Percentiles rank a stretch among this genome's conserved stretches.
Evolutionary conservation across 2,797 vertebrate genomes (phyloP).

Genomic region (Sebastes glaucus): DNA sequence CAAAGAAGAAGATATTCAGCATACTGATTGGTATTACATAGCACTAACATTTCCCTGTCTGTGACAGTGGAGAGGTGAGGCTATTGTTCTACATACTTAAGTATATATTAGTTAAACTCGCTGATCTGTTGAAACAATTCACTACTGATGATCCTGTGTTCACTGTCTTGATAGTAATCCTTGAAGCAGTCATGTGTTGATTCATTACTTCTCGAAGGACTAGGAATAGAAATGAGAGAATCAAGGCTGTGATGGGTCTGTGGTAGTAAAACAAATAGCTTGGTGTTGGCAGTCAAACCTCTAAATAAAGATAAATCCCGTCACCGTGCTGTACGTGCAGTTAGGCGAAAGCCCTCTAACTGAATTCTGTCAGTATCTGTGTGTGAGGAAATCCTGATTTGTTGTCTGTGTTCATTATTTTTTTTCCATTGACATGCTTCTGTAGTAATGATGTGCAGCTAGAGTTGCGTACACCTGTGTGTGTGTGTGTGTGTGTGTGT

Average conservation of each 20-base stretch:
- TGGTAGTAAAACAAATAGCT: background rate
- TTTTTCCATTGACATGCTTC: background rate
- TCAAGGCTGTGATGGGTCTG: background rate
- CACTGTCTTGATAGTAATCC: constrained; percentile 15
- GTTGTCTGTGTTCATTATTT: background rate
- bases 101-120: background rate
- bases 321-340: background rate
- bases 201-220: background rate
- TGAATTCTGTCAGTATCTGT: background rate
- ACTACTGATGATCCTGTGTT: background rate
- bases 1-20: background rate
- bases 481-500: constrained; percentile 1
- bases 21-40: background rate
- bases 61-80: background rate
- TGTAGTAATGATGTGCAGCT: background rate
- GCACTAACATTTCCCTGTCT: background rate
- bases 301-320: background rate
- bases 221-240: background rate
- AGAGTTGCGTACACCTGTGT: constrained; percentile 31
- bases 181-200: constrained; percentile 8
- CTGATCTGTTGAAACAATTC: background rate
- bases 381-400: background rate
- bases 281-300: background rate
- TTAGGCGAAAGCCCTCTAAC: background rate
- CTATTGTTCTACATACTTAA: background rate